Evolutionary conservation across 2,888 invertebrate genomes (phyloP).

Genomic region (Eumerus sabulonum): DNA sequence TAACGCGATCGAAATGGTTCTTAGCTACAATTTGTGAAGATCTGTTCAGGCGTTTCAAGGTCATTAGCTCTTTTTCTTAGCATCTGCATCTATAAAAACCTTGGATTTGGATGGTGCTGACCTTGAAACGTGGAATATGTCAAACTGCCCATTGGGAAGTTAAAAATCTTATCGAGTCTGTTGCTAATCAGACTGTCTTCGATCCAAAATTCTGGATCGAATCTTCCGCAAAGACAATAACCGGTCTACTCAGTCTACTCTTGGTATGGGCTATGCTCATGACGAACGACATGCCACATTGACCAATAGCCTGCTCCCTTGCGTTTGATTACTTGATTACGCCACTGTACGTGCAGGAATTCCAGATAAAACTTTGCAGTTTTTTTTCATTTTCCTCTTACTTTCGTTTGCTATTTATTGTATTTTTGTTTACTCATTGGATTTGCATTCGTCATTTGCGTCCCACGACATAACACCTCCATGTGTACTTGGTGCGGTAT

Average conservation of each 20-base stretch:
- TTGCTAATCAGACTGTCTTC: too few species aligned
- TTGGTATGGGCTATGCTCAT: constrained; percentile 28
- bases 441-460: constrained; percentile 60
- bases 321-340: constrained; percentile 58
- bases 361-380: constrained; percentile 57
- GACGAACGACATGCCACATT: constrained; percentile 15
- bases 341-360: constrained; percentile 59
- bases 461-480: constrained; percentile 58
- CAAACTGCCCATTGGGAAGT: too few species aligned
- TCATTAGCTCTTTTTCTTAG: too few species aligned
- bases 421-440: constrained; percentile 40
- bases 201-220: too few species aligned
- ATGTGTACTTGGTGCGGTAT: constrained; percentile 51
- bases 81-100: too few species aligned
- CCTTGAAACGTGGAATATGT: too few species aligned
- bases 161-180: too few species aligned
- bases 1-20: too few species aligned
- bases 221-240: background rate
- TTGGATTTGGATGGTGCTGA: too few species aligned
- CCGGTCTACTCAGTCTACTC: background rate
- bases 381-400: constrained; percentile 18
- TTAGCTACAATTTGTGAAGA: too few species aligned
- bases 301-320: constrained; percentile 43
- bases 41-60: too few species aligned
- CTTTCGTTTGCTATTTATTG: constrained; percentile 26